Percentiles rank a stretch among this genome's conserved stretches.
Evolutionary conservation across 2,113 vertebrate genomes (phyloP).

Genomic region (Aegithalos caudatus): DNA sequence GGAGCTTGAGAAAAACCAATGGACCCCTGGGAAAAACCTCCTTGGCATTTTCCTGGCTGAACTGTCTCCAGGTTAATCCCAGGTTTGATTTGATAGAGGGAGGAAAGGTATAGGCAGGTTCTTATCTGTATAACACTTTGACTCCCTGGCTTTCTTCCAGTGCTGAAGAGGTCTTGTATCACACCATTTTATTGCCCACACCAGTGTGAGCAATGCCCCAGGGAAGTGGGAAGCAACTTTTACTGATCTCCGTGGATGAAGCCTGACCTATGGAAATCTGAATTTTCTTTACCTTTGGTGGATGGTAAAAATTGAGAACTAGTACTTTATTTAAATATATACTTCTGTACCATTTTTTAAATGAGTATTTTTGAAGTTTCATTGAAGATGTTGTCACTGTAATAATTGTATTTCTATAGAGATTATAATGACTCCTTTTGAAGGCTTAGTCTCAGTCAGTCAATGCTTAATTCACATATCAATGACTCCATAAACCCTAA

Average conservation of each 20-base stretch:
- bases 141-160: background rate
- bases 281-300: background rate
- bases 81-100: background rate
- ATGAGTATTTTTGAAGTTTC: slow-evolving; percentile 22
- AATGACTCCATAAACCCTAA: slow-evolving; percentile 40
- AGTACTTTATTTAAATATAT: background rate
- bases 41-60: background rate
- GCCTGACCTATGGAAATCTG: background rate
- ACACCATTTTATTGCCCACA: background rate
- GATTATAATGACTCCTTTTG: slow-evolving; percentile 58
- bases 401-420: slow-evolving; percentile 51
- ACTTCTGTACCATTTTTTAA: background rate
- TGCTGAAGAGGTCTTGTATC: background rate
- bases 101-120: background rate
- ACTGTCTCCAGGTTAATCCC: background rate
- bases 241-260: background rate
- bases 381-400: slow-evolving; percentile 50
- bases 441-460: slow-evolving; percentile 50
- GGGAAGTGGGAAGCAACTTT: background rate
- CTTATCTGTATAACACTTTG: background rate
- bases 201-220: background rate
- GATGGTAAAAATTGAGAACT: background rate
- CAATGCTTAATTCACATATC: slow-evolving; percentile 63
- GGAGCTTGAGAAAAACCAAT: background rate
- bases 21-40: background rate